Percentiles rank a stretch among this genome's conserved stretches.
These are phyloP conservation scores for Raja brachyura DNA, from an alignment of 2,113 vertebrate genomes.

Conservation along the genomic window DNA sequence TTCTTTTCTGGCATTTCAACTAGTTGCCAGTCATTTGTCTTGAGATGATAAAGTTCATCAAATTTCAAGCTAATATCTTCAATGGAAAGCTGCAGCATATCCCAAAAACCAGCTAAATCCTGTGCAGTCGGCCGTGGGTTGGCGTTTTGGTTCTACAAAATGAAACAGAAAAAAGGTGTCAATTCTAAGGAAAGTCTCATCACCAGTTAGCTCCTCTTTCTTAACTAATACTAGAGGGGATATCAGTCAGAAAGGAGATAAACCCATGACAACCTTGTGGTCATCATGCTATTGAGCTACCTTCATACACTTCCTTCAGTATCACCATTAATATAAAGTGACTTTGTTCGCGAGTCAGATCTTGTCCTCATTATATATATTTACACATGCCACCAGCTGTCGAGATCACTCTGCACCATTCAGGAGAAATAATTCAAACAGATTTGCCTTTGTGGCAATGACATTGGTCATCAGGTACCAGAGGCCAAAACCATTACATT, in stretches of 20 bases:
- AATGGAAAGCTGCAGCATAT: constrained; percentile 96
- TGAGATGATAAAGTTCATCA: constrained; percentile 96
- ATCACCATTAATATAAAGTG: neutral
- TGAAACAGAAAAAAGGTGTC: neutral
- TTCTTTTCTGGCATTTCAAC: constrained; percentile 81
- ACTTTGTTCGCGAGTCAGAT: neutral
- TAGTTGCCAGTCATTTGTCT: constrained; percentile 89
- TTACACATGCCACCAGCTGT: neutral
- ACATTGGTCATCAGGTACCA: neutral
- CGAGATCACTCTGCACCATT: neutral
- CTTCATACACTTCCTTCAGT: no score
- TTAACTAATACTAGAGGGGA: neutral
- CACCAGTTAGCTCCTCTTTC: neutral
- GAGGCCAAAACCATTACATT: neutral
- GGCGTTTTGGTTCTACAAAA: constrained; percentile 78
- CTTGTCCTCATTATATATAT: neutral
- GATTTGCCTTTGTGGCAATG: neutral
- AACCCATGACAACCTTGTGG: no score
- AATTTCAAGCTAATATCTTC: constrained; percentile 99
- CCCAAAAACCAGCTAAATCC: constrained; percentile 98
- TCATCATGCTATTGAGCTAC: no score
- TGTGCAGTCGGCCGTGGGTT: constrained; percentile 88
- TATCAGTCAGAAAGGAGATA: no score
- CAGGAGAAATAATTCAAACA: neutral
- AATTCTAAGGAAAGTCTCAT: neutral